phyloP scores from a whole-genome alignment of 2,113 vertebrate genomes.

The Uropsilus gracilis region DNA sequence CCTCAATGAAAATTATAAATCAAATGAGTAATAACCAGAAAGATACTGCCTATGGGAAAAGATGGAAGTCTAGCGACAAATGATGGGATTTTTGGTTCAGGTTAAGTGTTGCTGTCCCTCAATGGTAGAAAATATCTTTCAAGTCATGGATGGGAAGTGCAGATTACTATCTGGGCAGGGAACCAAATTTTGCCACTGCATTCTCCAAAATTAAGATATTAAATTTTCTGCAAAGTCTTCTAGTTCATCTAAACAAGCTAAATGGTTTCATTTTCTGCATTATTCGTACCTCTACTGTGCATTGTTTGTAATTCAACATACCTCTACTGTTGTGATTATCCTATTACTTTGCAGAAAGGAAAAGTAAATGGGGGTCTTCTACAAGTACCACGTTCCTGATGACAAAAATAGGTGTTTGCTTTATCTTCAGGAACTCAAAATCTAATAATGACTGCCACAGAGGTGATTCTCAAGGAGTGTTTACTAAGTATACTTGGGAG shows the following conservation, averaged over 20 bases:
- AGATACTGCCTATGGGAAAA: too few relatives aligned
- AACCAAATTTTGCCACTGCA: background rate
- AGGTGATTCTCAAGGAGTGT: conserved; percentile 49
- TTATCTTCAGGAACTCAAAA: background rate
- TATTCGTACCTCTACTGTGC: background rate
- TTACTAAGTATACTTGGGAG: conserved; percentile 57
- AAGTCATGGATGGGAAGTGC: rapidly evolving
- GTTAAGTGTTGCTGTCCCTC: too few relatives aligned
- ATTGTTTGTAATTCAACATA: too few relatives aligned
- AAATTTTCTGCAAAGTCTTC: background rate
- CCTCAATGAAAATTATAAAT: too few relatives aligned
- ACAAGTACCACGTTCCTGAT: background rate
- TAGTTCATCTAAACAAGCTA: background rate
- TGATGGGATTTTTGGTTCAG: too few relatives aligned
- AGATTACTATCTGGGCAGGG: background rate
- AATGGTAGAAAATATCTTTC: too few relatives aligned
- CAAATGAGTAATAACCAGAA: too few relatives aligned
- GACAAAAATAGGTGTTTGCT: conserved; percentile 14
- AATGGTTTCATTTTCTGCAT: background rate
- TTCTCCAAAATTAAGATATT: conserved; percentile 18
- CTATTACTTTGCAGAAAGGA: background rate
- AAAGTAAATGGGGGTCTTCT: background rate
- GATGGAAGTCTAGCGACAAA: too few relatives aligned
- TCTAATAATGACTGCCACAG: conserved; percentile 2
- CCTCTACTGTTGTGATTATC: background rate